Conservation (phyloP, 2,797 vertebrate genomes). For the Hafferia zeledoni region DNA sequence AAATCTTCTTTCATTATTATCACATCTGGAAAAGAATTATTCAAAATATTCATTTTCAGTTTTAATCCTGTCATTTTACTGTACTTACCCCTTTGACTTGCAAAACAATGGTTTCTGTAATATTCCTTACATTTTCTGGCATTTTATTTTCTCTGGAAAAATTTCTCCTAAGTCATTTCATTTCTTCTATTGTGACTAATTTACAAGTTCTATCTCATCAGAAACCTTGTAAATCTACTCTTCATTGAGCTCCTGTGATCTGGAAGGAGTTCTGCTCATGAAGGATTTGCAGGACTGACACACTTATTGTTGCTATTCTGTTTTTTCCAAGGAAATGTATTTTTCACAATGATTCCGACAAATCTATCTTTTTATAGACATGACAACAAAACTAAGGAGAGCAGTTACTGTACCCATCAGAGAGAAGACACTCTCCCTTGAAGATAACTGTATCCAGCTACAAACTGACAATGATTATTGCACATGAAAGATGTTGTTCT, state of each 20-base stretch:
- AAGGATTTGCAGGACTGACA: background rate
- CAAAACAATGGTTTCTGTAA: background rate
- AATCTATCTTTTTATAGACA: background rate
- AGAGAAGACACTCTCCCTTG: background rate
- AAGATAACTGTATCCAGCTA: background rate
- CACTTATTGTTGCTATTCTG: background rate
- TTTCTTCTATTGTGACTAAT: background rate
- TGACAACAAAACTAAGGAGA: background rate
- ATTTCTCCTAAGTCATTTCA: background rate
- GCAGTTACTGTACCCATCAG: background rate
- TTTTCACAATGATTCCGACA: background rate
- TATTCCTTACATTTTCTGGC: background rate
- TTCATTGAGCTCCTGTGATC: background rate
- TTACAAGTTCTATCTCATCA: background rate
- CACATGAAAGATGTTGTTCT: background rate
- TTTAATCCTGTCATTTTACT: background rate
- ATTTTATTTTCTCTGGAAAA: background rate
- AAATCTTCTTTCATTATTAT: background rate
- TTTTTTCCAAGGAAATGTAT: background rate
- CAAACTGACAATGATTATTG: background rate
- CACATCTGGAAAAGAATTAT: background rate
- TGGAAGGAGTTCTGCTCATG: background rate
- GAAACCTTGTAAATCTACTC: background rate
- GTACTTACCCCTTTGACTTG: background rate
- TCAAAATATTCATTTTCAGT: background rate